Base-by-base conservation (phyloP, 2,888 invertebrate species). In the Hypsopygia costalis region DNA sequence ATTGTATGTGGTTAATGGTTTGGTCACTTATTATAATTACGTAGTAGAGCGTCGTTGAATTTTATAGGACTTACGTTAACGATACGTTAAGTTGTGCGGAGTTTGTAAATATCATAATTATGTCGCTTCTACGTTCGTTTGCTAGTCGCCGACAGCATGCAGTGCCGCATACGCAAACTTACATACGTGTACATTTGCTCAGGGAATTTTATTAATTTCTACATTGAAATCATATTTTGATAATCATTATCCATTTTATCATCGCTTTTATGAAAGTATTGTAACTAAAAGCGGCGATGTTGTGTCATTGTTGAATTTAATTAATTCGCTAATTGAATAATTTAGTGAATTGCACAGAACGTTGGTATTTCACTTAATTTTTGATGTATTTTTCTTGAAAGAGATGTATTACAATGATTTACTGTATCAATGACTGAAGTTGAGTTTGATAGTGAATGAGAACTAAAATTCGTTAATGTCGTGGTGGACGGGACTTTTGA, bases 321-420 rank as follows among this genome's bases (percentile, higher is more conserved):
- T 72, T 70, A 36, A 71, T 76, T 76, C 75, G 81, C 80, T 78
- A 65, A 62, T 63, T 62, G 52, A 62, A 65, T 69, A 75, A 72
- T 81, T 81, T 83, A 82, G 78, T 77, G 81, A 73, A 81, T 73
- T 82, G 88, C 88, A 87, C 88, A 82, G 86, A 88, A 87, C 69
- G 88, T 87, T 88, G 85, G 81, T 82, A 69, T 82, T 86, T 82
- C 87, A 87, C 87, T 81, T 85, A 65, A 83, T 83, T 86, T 81
- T 86, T 85, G 82, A 82, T 76, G 75, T 79, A 81, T 80, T 86
- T 86, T 86, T 77, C 76, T 74, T 79, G 69, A 74, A 81, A 69
- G 70, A 70, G 67, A 75, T 74, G 73, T 81, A 81, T 81, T 75
- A n/a, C 69, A 67, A 81, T 82, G 65, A 80, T 81, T 82, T 83